Percentiles rank a stretch among this genome's conserved stretches.
These are phyloP conservation scores for Catocala fraxini DNA, from an alignment of 2,888 invertebrate species.

Conservation along the genomic window DNA sequence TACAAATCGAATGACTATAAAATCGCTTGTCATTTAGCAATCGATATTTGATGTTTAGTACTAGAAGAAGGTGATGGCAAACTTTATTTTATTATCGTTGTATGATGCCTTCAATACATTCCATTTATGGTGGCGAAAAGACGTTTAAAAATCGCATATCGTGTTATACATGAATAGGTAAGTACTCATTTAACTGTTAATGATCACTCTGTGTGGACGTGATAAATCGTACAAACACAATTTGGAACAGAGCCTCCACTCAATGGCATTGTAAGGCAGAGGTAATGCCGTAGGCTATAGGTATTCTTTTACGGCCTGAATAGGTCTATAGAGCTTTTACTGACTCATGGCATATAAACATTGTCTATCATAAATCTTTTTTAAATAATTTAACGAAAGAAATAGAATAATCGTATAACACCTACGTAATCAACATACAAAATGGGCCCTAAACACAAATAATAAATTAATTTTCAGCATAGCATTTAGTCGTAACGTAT, in stretches of 20 bases:
- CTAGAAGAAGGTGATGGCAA: conserved; percentile 6
- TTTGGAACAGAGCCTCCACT: conserved; percentile 16
- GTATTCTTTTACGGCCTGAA: conserved; percentile 16
- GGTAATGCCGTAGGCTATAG: conserved; percentile 11
- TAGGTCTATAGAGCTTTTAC: conserved; percentile 17
- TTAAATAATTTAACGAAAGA: conserved; percentile 51
- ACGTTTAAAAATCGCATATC: background rate
- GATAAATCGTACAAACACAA: conserved; percentile 19
- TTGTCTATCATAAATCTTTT: conserved; percentile 24
- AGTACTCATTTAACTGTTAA: conserved; percentile 10
- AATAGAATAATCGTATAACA: conserved; percentile 60
- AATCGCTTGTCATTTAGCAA: conserved; percentile 54
- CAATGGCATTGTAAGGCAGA: conserved; percentile 10
- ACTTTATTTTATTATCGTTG: conserved; percentile 5
- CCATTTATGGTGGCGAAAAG: no score
- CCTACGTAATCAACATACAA: conserved; percentile 56
- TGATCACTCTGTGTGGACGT: conserved; percentile 16
- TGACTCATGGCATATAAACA: conserved; percentile 20
- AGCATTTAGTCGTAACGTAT: conserved; percentile 45
- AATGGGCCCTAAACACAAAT: conserved; percentile 60
- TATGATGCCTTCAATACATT: no score
- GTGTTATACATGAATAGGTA: conserved; percentile 7
- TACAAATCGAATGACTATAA: conserved; percentile 52
- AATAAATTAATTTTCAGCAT: conserved; percentile 59
- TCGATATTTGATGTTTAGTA: conserved; percentile 25